These are phyloP conservation scores for Corynorhinus townsendii DNA, from an alignment of 2,113 vertebrate species.

Conservation along the genomic window DNA sequence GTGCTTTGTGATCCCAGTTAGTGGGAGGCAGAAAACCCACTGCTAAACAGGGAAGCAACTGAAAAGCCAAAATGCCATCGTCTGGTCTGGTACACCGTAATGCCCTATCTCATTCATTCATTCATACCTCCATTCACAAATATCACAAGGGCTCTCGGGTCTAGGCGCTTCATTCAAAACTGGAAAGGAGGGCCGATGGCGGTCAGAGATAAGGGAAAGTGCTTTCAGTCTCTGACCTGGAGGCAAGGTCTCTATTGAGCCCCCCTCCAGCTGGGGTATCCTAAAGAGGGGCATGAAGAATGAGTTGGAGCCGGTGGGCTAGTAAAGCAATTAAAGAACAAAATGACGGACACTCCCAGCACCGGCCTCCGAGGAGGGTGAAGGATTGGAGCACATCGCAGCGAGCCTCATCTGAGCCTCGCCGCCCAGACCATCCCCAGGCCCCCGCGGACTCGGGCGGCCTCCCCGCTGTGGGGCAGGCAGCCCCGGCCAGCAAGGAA, in stretches of 20 bases:
- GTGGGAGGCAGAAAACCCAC: constrained; percentile 32
- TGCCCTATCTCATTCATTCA: background rate
- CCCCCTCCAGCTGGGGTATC: background rate
- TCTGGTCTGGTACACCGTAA: background rate
- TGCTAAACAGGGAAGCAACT: constrained; percentile 42
- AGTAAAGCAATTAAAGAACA: constrained; percentile 45
- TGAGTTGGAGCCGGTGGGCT: background rate
- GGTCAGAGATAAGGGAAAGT: background rate
- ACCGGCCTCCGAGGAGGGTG: background rate
- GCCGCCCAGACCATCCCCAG: background rate
- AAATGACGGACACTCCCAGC: background rate
- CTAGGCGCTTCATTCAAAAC: background rate
- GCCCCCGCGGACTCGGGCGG: rapidly evolving
- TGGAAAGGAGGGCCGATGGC: background rate
- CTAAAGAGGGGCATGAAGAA: background rate
- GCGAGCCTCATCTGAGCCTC: background rate
- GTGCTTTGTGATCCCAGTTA: constrained; percentile 32
- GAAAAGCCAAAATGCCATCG: constrained; percentile 44
- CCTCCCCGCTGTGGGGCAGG: constrained; percentile 50
- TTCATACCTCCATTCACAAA: constrained; percentile 33
- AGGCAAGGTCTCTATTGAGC: background rate
- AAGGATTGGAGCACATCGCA: background rate
- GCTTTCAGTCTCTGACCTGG: background rate
- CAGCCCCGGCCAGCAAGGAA: constrained; percentile 31
- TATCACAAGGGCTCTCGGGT: background rate